Base-by-base conservation (phyloP, 2,888 invertebrate genomes). In the Cyclophora albipunctata region DNA sequence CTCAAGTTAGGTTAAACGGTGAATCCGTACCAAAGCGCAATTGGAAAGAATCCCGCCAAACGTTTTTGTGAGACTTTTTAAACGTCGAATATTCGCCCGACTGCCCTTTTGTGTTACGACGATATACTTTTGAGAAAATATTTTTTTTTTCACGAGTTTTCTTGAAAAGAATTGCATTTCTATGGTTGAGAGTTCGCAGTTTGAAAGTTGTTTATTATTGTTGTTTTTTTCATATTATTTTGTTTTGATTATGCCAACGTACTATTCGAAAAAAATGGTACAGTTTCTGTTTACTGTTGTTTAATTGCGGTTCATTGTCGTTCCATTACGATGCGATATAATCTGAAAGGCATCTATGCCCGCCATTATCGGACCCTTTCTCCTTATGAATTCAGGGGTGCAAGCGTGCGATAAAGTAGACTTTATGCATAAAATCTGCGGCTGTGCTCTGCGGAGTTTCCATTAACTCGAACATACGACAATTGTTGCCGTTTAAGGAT, bases 401-500 rank as follows among this genome's bases (percentile, higher is more conserved):
- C 61, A 62, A 60, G 59, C 60, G 59, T 69, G 50, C 51, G 57
- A 58, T 63, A 56, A 62, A 70, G 67, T 70, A 64, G 64, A 54
- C 66, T 58, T 66, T 76, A 77, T 78, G 75, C 76, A 79, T 78
- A 76, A 77, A 77, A 69, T 63, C 63, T 61, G 60, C 57, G 66
- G 62, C 51, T 34, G 43, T 43, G 43, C 59, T 54, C 52, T 55
- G 60, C 66, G 65, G 67, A 68, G 71, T 66, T 67, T 75, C 81
- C 81, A 84, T 84, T 85, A 84, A 73, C 72, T 72, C 63, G 49
- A 68, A 73, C 73, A 73, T 78, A 78, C 80, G 79, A 75, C 83
- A 75, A 84, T 82, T 82, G 82, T 82, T 81, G 75, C 74, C 81
- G 80, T 75, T 82, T 75, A 80, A 80, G 74, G 74, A 78, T 79